phyloP scores from a whole-genome alignment of 2,113 vertebrate genomes.

The Crypturellus undulatus region DNA sequence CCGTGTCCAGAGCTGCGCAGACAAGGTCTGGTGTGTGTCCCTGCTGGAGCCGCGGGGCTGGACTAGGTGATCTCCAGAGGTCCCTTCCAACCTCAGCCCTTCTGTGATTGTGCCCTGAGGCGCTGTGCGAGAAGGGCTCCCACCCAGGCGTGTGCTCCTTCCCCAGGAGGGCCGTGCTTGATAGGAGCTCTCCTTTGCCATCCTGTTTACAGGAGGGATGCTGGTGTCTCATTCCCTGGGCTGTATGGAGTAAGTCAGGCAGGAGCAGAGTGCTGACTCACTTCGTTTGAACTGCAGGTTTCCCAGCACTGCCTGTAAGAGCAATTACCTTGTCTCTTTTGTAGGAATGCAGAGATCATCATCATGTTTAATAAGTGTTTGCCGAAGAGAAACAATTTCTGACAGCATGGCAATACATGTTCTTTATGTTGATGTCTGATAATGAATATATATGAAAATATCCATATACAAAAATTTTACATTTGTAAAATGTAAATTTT shows the following conservation, averaged over 20 bases:
- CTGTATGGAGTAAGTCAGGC: neutral
- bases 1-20: neutral
- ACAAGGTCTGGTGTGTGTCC: neutral
- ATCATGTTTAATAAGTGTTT: neutral
- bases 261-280: neutral
- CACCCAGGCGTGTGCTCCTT: neutral
- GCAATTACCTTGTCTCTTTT: neutral
- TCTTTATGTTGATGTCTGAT: neutral
- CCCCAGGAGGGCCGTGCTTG: conserved; percentile 6
- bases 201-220: conserved; percentile 29
- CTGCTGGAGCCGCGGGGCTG: too few relatives aligned
- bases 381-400: neutral
- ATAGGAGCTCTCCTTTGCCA: conserved; percentile 47
- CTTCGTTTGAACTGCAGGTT: neutral
- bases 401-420: neutral
- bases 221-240: neutral
- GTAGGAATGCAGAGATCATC: neutral
- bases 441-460: neutral
- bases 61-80: too few relatives aligned
- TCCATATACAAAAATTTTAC: neutral
- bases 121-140: too few relatives aligned
- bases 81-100: too few relatives aligned
- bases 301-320: neutral
- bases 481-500: neutral
- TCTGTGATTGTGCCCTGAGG: too few relatives aligned